Evolutionary conservation across 1,140 invertebrate genomes (phyloP), one percentile per base, ranked within the genome.

Genomic region (Brachionus asplanchnoidis): DNA sequence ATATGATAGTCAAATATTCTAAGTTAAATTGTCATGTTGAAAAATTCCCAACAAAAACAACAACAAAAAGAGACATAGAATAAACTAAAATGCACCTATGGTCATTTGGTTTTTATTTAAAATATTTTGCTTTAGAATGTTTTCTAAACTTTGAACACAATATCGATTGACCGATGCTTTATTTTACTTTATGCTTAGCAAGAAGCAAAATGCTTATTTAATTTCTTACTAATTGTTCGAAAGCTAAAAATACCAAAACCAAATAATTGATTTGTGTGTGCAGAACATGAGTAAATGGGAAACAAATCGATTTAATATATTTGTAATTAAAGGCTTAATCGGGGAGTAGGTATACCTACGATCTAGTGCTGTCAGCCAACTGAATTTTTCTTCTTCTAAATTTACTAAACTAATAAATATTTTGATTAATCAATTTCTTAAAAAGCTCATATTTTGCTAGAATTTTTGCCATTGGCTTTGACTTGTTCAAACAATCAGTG

Each of bases 181-280:
- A 20, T 20, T 73, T 73, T 73, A 17, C 17, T 73, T 73, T 73
- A 73, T 40, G 20, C 66, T 68, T 68, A 68, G 26, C 66, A 32
- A 73, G 23, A 73, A 73, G 8, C 32, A 11, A 20, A 42, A 73
- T 73, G 32, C 66, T 32, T 68, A 68, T 73, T 73, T 40, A 40
- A 40, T 73, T 73, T 73, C 17, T 73, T 73, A 53, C 44, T 77
- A 77, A 77, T 77, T 77, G 73, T 77, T 77, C 42, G 40, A 50
- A 26, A 77, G 20, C 20, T 36, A 50, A 46, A 77, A 77, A 77
- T 50, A 77, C 44, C 44, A 77, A 77, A 77, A 23, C 73, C 26
- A 77, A 77, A 77, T 50, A 77, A 77, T 77, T 77, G 26, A 50
- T 77, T 50, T 50, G 23, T 77, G 73, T 77, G 44, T 77, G 46